Evolutionary conservation across 2,797 vertebrate species (phyloP), one percentile per base, ranked within the genome.

Genomic region (Tapera naevia): DNA sequence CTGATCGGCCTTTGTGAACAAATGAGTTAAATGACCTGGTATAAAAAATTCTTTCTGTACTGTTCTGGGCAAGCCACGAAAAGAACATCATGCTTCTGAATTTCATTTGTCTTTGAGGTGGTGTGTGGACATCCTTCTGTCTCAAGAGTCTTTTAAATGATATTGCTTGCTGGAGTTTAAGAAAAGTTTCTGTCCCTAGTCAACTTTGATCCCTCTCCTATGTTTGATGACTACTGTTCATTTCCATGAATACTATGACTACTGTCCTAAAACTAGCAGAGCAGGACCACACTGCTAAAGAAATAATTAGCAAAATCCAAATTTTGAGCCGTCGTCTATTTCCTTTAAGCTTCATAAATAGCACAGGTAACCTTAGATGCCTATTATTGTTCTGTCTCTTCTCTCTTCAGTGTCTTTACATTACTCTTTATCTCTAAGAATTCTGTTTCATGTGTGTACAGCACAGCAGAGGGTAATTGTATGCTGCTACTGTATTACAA

Each of bases 71-170:
- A 93, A 92, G 65, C 10, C 80, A 83, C 62, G 66, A 91, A 87
- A 96, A 95, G 89, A 90, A 94, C 71, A 81, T 95, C 92, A 96
- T 95, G 87, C 91, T 93, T 86, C 65, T 94, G 86, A 94, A 93
- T 96, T 95, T 75, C 97, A 91, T 97, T 97, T 97, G 88, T 88
- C 89, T 97, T 97, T 66, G 83, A 94, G 94, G 95, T 88, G 92
- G 93, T 86, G 83, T 9, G 13, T 27, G 78, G 94, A 97, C 93
- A 97, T 97, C 94, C 93, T 97, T 96, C 91, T 96, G 61, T 95
- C 89, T 94, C 67, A 79, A 46, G 48, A 91, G 60, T 66, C 92
- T 80, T 97, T 92, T 92, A 82, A 94, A 56, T 93, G 95, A 80
- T 94, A 80, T 70, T 88, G 69, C 58, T 92, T 92, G 70, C 71